Evolutionary conservation across 1,140 invertebrate species (phyloP).

Genomic region (Brachionus angularis): DNA sequence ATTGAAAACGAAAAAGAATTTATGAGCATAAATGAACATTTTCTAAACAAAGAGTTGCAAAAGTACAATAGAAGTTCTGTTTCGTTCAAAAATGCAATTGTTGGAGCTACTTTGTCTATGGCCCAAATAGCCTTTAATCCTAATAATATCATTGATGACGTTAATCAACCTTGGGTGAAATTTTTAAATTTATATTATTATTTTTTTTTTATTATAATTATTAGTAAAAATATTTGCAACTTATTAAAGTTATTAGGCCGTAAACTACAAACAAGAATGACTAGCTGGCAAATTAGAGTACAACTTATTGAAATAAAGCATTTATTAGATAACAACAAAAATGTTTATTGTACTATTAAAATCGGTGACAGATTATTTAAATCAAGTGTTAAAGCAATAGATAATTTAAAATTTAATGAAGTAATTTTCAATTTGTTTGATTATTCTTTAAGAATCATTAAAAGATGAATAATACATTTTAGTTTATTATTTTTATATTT

Average conservation of each 20-base stretch:
- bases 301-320: constrained; percentile 28
- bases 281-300: constrained; percentile 30
- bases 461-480: background rate
- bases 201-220: no score
- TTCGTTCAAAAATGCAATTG: constrained; percentile 13
- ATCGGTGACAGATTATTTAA: background rate
- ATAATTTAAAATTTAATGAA: constrained; percentile 9
- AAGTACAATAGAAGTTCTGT: background rate
- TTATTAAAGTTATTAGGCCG: background rate
- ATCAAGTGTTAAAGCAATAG: constrained; percentile 2
- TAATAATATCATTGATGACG: constrained; percentile 30
- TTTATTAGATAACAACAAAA: constrained; percentile 27
- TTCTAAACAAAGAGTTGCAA: no score
- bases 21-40: no score
- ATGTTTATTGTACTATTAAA: constrained; percentile 4
- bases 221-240: no score
- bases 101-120: constrained; percentile 22
- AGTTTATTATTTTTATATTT: background rate
- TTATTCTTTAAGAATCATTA: background rate
- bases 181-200: no score
- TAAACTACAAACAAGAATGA: background rate
- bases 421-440: background rate
- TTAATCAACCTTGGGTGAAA: background rate
- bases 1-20: no score
- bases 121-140: constrained; percentile 37